phyloP scores from a whole-genome alignment of 1,140 invertebrate genomes.

The Antheraea pernyi region DNA sequence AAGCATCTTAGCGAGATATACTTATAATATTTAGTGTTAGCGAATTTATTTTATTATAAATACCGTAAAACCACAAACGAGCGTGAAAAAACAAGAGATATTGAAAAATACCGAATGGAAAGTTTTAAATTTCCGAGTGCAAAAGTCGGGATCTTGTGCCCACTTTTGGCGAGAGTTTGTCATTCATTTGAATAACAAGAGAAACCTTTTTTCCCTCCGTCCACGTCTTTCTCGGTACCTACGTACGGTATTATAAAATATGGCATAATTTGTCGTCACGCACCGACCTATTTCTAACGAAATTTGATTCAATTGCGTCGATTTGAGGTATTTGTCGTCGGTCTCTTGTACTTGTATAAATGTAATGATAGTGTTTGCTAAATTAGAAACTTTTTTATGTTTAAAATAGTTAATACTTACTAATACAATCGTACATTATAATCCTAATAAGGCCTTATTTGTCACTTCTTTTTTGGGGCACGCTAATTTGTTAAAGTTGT shows the following conservation, averaged over 20 bases:
- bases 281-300: background rate
- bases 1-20: too few relatives aligned
- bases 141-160: constrained; percentile 31
- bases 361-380: too few relatives aligned
- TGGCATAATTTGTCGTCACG: constrained; percentile 6
- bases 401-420: too few relatives aligned
- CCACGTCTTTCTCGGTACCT: background rate
- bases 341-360: too few relatives aligned
- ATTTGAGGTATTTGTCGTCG: background rate
- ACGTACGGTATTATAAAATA: constrained; percentile 3
- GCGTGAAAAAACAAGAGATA: background rate
- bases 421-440: too few relatives aligned
- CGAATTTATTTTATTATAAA: background rate
- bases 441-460: too few relatives aligned
- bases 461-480: too few relatives aligned
- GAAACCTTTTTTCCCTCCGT: constrained; percentile 48
- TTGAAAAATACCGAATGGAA: constrained; percentile 21
- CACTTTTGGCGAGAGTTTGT: constrained; percentile 42
- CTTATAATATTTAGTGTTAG: background rate
- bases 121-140: constrained; percentile 24
- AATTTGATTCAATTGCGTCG: constrained; percentile 2
- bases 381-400: too few relatives aligned
- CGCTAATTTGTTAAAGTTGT: too few relatives aligned
- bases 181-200: constrained; percentile 59
- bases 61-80: background rate